Conservation (phyloP, 2,113 vertebrate species). For the Bombycilla garrulus region DNA sequence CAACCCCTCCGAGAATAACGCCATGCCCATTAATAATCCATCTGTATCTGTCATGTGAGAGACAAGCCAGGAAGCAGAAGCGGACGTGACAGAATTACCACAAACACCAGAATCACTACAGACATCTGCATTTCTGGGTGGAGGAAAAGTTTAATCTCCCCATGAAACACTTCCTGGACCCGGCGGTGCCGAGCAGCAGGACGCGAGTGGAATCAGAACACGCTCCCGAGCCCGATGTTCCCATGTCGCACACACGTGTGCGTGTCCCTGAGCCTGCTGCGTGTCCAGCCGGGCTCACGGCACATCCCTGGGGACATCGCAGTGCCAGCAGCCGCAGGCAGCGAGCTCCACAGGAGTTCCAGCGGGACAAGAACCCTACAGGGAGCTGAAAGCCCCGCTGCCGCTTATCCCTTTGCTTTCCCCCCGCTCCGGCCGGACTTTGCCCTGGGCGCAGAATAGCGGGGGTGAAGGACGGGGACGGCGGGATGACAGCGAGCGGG, state of each 20-base stretch:
- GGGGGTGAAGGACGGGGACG: not conserved
- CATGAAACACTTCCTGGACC: rapidly evolving
- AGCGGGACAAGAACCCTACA: rapidly evolving
- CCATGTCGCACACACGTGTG: not conserved
- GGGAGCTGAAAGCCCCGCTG: no score
- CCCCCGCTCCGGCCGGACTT: not conserved
- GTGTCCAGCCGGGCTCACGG: rapidly evolving
- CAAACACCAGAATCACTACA: not conserved
- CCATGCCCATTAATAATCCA: not conserved
- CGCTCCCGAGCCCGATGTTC: rapidly evolving
- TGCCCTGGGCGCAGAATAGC: not conserved
- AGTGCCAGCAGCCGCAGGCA: rapidly evolving
- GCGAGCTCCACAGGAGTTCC: not conserved
- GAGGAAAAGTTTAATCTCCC: not conserved
- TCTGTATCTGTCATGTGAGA: not conserved
- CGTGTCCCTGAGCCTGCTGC: rapidly evolving
- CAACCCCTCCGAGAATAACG: not conserved
- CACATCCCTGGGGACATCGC: rapidly evolving
- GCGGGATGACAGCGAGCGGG: not conserved
- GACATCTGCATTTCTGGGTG: not conserved
- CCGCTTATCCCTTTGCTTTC: not conserved
- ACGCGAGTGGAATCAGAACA: rapidly evolving
- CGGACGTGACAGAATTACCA: not conserved
- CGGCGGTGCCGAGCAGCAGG: not conserved
- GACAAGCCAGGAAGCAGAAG: not conserved